These are phyloP conservation scores for Campoplex capitator DNA, from an alignment of 2,888 invertebrate species.

Conservation along the genomic window DNA sequence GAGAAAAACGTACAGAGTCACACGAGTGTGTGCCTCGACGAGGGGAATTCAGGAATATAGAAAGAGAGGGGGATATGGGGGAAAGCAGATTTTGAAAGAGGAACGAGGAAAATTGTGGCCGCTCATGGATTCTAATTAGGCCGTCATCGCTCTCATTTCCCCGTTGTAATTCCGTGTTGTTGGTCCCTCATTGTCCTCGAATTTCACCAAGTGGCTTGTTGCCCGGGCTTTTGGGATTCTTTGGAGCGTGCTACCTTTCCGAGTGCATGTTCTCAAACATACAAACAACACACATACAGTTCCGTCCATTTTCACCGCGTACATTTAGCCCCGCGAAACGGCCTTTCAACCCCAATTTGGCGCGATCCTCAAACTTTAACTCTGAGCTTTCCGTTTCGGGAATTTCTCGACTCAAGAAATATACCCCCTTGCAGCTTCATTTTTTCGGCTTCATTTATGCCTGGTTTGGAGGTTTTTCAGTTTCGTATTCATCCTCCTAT, in stretches of 20 bases:
- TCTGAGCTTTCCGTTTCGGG: neutral
- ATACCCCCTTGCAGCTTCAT: too few species aligned
- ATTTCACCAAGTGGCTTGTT: conserved; percentile 80
- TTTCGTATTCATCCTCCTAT: neutral
- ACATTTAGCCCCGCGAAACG: conserved; percentile 20
- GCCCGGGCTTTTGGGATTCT: conserved; percentile 78
- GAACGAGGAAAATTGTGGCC: conserved; percentile 31
- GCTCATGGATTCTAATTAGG: conserved; percentile 75
- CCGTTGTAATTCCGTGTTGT: conserved; percentile 77
- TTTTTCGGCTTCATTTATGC: neutral
- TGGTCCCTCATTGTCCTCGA: conserved; percentile 77
- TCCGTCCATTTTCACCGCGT: neutral
- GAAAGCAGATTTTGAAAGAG: neutral
- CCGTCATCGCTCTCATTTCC: conserved; percentile 76
- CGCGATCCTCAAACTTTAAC: conserved; percentile 63
- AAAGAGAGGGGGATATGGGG: neutral
- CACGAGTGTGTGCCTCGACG: conserved; percentile 39
- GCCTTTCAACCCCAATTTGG: conserved; percentile 79
- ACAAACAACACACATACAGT: neutral
- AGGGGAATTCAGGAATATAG: neutral
- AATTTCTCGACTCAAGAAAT: neutral
- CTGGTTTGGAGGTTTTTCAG: neutral
- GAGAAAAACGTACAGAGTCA: neutral
- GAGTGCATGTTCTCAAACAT: conserved; percentile 31
- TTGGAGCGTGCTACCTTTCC: conserved; percentile 73